A percentile compares a stretch with the other conserved stretches of the same genome.
Conservation (phyloP, 2,113 vertebrate genomes). For the Galemys pyrenaicus region DNA sequence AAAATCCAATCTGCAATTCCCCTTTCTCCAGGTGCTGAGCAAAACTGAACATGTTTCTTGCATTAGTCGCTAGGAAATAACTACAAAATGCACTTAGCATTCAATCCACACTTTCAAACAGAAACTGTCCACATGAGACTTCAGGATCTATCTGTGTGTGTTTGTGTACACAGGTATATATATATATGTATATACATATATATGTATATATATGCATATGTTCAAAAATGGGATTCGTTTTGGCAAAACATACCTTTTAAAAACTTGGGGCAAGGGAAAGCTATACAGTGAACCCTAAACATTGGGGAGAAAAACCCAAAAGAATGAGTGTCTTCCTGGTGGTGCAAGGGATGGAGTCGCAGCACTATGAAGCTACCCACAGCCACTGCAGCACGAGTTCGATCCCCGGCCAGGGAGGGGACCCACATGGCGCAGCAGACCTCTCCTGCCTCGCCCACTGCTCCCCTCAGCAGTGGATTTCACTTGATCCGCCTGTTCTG, state of each 20-base stretch:
- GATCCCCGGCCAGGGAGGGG: too few relatives aligned
- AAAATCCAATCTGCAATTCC: background rate
- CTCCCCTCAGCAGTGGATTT: too few relatives aligned
- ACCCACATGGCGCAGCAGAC: too few relatives aligned
- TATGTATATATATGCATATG: background rate
- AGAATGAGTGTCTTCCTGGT: too few relatives aligned
- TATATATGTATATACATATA: background rate
- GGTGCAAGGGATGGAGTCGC: too few relatives aligned
- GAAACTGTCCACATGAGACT: background rate
- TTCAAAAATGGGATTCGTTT: background rate
- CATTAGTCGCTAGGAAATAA: background rate
- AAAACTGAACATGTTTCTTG: background rate
- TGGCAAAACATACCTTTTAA: slow-evolving; percentile 1
- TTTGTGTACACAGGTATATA: background rate
- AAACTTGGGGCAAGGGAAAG: background rate
- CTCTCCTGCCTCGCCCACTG: too few relatives aligned
- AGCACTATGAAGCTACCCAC: too few relatives aligned
- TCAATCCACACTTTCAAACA: background rate
- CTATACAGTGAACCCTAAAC: background rate
- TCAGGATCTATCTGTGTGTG: background rate
- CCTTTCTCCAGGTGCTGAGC: background rate
- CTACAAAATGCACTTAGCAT: background rate
- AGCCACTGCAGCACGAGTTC: too few relatives aligned
- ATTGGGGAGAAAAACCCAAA: background rate
- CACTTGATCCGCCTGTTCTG: too few relatives aligned